Evolutionary conservation across 2,797 vertebrate genomes (phyloP).

Genomic region (Pantherophis vulpinus): DNA sequence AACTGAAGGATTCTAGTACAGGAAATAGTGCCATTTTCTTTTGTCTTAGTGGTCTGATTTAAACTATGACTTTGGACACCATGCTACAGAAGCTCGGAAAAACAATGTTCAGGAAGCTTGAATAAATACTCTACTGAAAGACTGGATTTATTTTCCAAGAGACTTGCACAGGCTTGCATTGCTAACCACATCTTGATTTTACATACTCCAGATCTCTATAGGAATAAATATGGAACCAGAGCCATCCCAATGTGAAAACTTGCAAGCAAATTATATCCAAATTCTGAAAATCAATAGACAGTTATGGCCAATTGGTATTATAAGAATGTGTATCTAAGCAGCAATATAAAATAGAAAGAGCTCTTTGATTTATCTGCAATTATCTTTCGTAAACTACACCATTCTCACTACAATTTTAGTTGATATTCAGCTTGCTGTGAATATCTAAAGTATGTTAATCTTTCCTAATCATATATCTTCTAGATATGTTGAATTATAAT

Average conservation of each 20-base stretch:
- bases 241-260: not conserved
- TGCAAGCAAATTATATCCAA: not conserved
- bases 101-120: not conserved
- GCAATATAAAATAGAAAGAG: not conserved
- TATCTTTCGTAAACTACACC: not conserved
- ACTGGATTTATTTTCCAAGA: not conserved
- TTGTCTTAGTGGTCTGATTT: not conserved
- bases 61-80: not conserved
- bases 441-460: not conserved
- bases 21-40: not conserved
- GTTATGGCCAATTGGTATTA: not conserved
- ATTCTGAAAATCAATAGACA: not conserved
- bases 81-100: not conserved
- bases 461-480: not conserved
- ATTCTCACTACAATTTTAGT: not conserved
- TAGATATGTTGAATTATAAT: not conserved
- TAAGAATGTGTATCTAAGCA: not conserved
- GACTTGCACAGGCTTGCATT: not conserved
- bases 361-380: not conserved
- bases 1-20: not conserved
- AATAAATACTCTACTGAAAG: not conserved
- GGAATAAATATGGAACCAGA: not conserved
- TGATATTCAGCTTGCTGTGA: not conserved
- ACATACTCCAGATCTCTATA: not conserved
- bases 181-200: not conserved